phyloP scores from a whole-genome alignment of 2,113 vertebrate species.

The Corythornis vintsioides region DNA sequence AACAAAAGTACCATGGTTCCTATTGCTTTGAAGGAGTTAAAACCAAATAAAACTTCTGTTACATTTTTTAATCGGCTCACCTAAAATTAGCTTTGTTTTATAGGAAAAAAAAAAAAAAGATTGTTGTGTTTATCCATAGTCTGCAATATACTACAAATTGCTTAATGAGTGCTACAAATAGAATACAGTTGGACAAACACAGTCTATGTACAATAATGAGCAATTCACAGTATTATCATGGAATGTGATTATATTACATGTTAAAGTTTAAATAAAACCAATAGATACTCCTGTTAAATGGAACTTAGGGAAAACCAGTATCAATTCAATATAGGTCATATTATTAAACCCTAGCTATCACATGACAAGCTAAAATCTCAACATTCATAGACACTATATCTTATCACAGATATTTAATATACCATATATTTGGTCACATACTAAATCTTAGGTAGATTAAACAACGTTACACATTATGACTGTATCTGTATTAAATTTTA shows the following conservation, averaged over 20 bases:
- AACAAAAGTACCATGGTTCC: background rate
- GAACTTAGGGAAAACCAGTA: background rate
- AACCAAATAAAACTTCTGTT: background rate
- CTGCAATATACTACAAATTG: background rate
- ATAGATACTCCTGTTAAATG: background rate
- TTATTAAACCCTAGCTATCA: background rate
- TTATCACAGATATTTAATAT: conserved; percentile 3
- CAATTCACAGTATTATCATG: background rate
- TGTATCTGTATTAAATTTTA: conserved; percentile 3
- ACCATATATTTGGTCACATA: background rate
- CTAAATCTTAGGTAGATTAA: background rate
- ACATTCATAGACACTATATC: background rate
- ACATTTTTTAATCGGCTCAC: background rate
- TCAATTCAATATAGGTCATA: background rate
- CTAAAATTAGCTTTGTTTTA: background rate
- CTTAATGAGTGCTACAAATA: conserved; percentile 6
- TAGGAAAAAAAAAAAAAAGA: background rate
- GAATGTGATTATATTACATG: background rate
- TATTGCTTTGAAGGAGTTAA: conserved; percentile 9
- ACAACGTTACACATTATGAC: background rate
- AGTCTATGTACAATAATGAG: background rate
- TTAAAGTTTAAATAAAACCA: background rate
- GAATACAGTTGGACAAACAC: background rate
- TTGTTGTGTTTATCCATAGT: background rate
- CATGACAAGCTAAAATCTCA: background rate